Percentiles rank a stretch among this genome's conserved stretches.
Conservation (phyloP, 2,797 vertebrate species). For the Agapornis canus region DNA sequence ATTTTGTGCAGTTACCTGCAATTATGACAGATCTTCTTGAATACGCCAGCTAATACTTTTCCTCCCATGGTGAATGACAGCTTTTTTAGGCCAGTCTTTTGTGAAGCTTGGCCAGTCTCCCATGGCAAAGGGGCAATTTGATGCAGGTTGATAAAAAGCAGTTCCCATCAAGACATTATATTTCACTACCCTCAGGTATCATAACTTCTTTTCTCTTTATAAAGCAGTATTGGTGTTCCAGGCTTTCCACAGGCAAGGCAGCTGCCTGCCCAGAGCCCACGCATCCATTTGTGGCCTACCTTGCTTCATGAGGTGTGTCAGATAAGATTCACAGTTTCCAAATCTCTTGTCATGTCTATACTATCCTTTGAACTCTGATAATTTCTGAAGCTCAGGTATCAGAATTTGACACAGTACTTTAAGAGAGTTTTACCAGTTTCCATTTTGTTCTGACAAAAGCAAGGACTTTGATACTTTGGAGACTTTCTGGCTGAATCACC, state of each 20-base stretch:
- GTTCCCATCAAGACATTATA: neutral
- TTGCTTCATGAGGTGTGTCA: neutral
- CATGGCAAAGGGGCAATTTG: neutral
- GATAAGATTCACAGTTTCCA: neutral
- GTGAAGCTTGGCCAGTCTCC: neutral
- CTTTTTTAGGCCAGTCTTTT: neutral
- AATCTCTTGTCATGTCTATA: neutral
- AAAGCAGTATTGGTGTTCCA: neutral
- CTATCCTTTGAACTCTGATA: neutral
- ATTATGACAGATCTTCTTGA: neutral
- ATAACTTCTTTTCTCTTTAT: neutral
- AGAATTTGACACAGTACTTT: neutral
- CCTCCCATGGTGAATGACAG: neutral
- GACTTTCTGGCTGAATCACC: neutral
- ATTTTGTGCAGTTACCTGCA: neutral
- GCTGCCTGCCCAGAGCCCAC: neutral
- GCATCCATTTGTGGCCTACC: fast-evolving
- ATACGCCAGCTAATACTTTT: neutral
- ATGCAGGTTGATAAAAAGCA: neutral
- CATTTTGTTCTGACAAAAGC: neutral
- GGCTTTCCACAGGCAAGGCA: neutral
- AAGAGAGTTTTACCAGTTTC: neutral
- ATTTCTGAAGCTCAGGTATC: neutral
- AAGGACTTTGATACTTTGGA: neutral
- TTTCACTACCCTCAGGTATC: neutral